Base-by-base conservation (phyloP, 2,113 vertebrate genomes). In the Cyprinus carpio region DNA sequence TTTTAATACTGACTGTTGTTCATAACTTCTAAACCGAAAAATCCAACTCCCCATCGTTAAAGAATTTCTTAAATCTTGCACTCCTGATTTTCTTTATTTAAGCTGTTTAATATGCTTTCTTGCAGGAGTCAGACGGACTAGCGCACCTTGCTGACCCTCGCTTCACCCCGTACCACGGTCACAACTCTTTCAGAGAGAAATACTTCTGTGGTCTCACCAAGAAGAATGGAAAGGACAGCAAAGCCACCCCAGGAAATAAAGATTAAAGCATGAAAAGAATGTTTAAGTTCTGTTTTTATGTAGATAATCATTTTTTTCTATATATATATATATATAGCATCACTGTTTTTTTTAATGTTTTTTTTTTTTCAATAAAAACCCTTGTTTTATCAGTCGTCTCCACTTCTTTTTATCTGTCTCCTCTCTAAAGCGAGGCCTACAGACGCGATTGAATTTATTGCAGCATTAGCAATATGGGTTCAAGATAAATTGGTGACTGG, bases 141-240 rank as follows among this genome's bases (percentile, higher is more conserved):
- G 93, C 92, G 76, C 92, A 93, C 85, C 89, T 95, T 23, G 87
- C 92, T 85, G 96, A 96, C 46, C 91, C 92, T 4, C 92, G 91
- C n/a, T 95, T 93, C 90, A 92, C 94, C 83, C 94, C 92, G 0
- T 99, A 97, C 91, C 95, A 96, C 92, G 96, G 97, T 88, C 98
- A 98, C 94, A 98, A 99, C 88, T 96, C 97, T 87, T 99, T 99
- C 92, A 96, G 98, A 89, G 97, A 99, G 90, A 99, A 99, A 90
- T 99, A 99, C 90, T 99, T 99, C 92, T 96, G 98, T 85, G 97
- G 97, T 60, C 91, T 97, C 64, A 97, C 95, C 85, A 99, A 99
- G 92, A 96, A 95, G 90, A 93, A 93, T 81, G 90, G 91, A 79
- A 98, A 94, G 62, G 96, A 96, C 92, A 85, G 9, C 40, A 93